Base-by-base conservation (phyloP, 2,888 invertebrate genomes). In the Eristalinus aeneus region DNA sequence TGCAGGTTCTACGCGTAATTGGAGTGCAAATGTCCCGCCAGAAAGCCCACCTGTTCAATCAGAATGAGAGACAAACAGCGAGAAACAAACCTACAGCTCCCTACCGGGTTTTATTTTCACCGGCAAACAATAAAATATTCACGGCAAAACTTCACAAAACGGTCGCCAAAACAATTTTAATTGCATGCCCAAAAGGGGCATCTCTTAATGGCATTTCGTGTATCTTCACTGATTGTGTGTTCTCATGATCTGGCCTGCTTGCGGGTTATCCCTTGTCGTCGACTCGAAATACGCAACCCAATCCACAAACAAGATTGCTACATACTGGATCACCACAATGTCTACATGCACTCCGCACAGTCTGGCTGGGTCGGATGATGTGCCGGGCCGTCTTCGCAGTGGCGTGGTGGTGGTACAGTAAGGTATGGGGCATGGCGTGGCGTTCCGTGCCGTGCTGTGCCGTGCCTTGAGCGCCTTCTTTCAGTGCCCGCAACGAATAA, bases 141-240 rank as follows among this genome's bases (percentile, higher is more conserved):
- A 23, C 39, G 12, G 68, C 68, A 58, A 64, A 36, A 60, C 61
- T 68, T 67, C 46, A 54, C 56, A 23, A 22, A 61, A 27, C 39
- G 34, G 23, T 69, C 56, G 67, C 53, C 63, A 53, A 83, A 83
- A 73, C 72, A 83, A 77, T 77, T 83, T 83, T 83, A 83, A 83
- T 83, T 83, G 82, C 77, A 83, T 83, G 82, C 82, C 72, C 68
- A 82, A 82, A 82, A 73, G 77, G 73, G 73, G 67, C 68, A 60
- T 34, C 22, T 72, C 39, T 79, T 83, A 83, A 83, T 83, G 82
- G 73, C 73, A 73, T 73, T 83, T 78, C 77, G 68, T 83, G 82
- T 83, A 71, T 71, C 46, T 76, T 64, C 6, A 71, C 71, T 23
- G 72, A 76, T 63, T 82, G 82, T 77, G 67, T 75, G 46, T 77